Evolutionary conservation across 2,797 vertebrate species (phyloP).

Genomic region (Sternotherus odoratus): DNA sequence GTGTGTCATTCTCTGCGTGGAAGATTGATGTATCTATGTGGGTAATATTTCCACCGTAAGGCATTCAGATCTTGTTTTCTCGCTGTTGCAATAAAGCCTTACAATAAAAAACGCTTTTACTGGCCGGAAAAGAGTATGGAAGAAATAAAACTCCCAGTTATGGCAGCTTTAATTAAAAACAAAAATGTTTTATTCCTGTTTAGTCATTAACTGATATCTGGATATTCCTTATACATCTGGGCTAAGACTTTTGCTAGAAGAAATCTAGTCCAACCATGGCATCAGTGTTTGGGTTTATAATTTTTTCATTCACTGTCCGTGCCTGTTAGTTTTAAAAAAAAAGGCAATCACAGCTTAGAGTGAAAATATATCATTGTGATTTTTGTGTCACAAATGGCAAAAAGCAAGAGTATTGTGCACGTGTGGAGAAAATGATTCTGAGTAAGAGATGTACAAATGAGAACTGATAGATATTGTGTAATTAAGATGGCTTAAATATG

Average conservation of each 20-base stretch:
- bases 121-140: constrained; percentile 28
- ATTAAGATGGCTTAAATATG: constrained; percentile 64
- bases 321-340: constrained; percentile 63
- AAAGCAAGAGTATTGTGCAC: constrained; percentile 34
- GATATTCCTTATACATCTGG: constrained; percentile 31
- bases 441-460: constrained; percentile 63
- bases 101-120: constrained; percentile 46
- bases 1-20: constrained; percentile 8
- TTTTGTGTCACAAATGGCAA: constrained; percentile 53
- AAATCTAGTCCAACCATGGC: not conserved
- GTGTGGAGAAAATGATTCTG: constrained; percentile 48
- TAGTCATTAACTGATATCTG: constrained; percentile 32
- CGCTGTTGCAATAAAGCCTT: constrained; percentile 54
- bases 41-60: constrained; percentile 54
- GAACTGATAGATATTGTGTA: constrained; percentile 61
- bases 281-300: constrained; percentile 28
- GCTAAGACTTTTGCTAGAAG: not conserved
- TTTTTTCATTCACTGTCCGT: constrained; percentile 18
- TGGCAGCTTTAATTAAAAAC: constrained; percentile 65
- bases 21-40: constrained; percentile 73
- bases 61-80: constrained; percentile 63
- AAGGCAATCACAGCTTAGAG: constrained; percentile 26
- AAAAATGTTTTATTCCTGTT: constrained; percentile 39
- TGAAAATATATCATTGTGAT: constrained; percentile 59
- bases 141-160: constrained; percentile 33